Conservation (phyloP, 2,113 vertebrate genomes). For the Tachysurus vachellii region DNA sequence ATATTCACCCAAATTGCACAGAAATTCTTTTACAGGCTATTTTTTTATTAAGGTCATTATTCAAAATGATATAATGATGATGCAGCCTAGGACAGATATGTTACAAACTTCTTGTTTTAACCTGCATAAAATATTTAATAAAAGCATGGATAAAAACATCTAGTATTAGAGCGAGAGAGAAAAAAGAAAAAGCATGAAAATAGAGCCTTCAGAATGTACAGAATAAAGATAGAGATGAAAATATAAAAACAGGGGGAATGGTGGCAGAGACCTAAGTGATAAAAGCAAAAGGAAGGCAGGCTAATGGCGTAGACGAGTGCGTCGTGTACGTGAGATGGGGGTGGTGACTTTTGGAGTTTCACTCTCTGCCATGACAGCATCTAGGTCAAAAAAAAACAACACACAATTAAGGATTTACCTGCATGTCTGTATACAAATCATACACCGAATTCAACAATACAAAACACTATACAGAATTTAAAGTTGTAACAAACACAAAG, state of each 20-base stretch:
- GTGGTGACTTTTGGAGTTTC: constrained; percentile 92
- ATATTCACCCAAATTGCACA: not conserved
- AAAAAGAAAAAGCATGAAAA: not conserved
- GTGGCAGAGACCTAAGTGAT: not conserved
- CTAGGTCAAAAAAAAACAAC: constrained; percentile 57
- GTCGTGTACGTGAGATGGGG: constrained; percentile 82
- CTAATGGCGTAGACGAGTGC: constrained; percentile 73
- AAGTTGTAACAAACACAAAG: not conserved
- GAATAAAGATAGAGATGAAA: not conserved
- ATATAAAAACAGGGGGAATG: not conserved
- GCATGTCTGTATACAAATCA: not conserved
- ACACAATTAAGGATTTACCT: not conserved
- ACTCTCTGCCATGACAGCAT: constrained; percentile 80
- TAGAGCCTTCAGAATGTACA: constrained; percentile 1
- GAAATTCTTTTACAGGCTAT: not conserved
- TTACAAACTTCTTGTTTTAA: not conserved
- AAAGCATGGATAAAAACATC: not conserved
- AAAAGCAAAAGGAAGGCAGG: constrained; percentile 18
- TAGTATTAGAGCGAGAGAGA: not conserved
- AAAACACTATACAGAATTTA: not conserved
- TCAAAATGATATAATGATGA: not conserved
- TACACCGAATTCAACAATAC: not conserved
- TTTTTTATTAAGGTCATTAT: not conserved
- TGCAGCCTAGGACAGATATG: not conserved
- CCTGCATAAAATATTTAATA: not conserved